Evolutionary conservation across 2,888 invertebrate genomes (phyloP), one percentile per base, ranked within the genome.

Genomic region (Acleris holmiana): DNA sequence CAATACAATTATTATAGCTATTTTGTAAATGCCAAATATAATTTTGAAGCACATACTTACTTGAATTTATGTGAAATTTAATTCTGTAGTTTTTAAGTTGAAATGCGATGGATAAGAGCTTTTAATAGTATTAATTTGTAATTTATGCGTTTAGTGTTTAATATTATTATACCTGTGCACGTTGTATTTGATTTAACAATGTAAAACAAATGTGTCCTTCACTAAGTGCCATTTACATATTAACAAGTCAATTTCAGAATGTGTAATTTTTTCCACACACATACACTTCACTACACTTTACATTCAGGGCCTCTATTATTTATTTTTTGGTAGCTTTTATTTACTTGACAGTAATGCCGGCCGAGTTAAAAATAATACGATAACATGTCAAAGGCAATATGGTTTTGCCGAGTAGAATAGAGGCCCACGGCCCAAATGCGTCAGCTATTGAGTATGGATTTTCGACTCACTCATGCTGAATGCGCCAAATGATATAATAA

Each of bases 1-100:
- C 86, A 84, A 77, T 76, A 76, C 68, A 65, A 78, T 70, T 73
- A 67, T 69, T 71, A 69, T 71, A 74, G 71, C 72, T 61, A 69
- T 74, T 73, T 71, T 79, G 71, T 76, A 75, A 77, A 84, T 82
- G 80, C 82, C 81, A 86, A 86, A 84, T 79, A 79, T 60, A 69
- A 70, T 71, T 74, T 73, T 68, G 70, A 76, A 61, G 53, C 61
- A 66, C 56, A 48, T 19, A 53, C 29, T 51, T 51, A 77, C 67
- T 29, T 29, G 29, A 29, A 8, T 69, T 80, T 71, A 74, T 71
- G 54, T 66, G 53, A 67, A 49, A 68, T 44, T 47, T 35, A 51
- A 54, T 66, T 50, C 44, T 47, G 50, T 59, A 64, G 60, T 55
- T 53, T 60, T 18, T 73, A 72, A 73, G 64, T 54, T 53, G 50